A percentile compares a stretch with the other conserved stretches of the same genome.
Conservation (phyloP, 64 coral and sea anemone species). For the Pocillopora damicornis region DNA sequence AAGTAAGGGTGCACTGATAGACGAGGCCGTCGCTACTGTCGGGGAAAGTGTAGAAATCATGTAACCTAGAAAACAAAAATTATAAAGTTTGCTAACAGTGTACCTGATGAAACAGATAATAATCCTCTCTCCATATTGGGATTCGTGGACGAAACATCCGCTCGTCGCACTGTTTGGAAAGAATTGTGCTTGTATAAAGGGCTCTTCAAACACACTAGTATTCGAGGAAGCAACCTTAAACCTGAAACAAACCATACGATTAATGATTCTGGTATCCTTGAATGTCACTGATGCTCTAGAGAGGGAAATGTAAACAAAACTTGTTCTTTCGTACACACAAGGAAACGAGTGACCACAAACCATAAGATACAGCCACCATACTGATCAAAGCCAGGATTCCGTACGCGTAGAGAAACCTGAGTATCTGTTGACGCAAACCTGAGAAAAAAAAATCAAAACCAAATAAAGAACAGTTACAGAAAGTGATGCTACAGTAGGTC, state of each 20-base stretch:
- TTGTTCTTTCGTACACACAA: no score
- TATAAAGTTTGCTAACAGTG: not conserved
- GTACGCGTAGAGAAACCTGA: not conserved
- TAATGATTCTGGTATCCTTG: no score
- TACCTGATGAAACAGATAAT: not conserved
- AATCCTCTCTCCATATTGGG: not conserved
- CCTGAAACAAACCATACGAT: no score
- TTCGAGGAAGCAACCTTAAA: no score
- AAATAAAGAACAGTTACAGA: not conserved
- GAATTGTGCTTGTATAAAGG: no score
- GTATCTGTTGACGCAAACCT: not conserved
- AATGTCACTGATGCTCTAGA: no score
- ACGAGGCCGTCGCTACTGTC: not conserved
- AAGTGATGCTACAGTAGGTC: not conserved
- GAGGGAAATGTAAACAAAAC: no score
- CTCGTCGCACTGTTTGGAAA: no score
- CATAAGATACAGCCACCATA: constrained; percentile 6
- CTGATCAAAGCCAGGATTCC: not conserved
- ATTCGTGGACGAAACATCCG: no score
- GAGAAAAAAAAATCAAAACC: not conserved
- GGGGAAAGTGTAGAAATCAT: not conserved
- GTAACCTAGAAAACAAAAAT: not conserved
- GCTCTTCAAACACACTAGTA: no score
- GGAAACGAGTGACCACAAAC: not conserved
- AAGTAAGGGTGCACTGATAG: constrained; percentile 26